These are phyloP conservation scores for Agrochola lychnidis DNA, from an alignment of 2,888 invertebrate genomes.

Conservation along the genomic window DNA sequence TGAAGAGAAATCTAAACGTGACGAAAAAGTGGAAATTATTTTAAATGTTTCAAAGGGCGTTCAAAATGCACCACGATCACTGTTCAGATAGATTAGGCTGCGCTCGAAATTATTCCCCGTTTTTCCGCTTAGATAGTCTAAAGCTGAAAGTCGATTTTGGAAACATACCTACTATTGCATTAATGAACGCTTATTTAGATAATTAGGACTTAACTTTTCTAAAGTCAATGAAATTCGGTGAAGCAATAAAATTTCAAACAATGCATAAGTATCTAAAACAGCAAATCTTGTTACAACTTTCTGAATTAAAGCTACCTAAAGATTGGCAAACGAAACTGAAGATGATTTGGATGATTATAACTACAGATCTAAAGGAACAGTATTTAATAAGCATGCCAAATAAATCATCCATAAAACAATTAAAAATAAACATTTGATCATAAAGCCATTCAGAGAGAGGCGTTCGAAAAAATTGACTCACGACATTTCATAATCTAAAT, in stretches of 20 bases:
- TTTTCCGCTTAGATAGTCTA: background rate
- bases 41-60: background rate
- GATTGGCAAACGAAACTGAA: background rate
- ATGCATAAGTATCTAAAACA: background rate
- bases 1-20: background rate
- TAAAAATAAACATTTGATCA: slow-evolving; percentile 5
- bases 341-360: too few species aligned
- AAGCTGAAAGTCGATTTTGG: too few species aligned
- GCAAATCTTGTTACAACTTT: background rate
- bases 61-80: background rate
- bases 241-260: background rate
- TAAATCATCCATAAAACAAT: slow-evolving; percentile 13
- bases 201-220: background rate
- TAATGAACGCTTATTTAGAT: background rate
- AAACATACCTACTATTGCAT: background rate
- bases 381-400: background rate
- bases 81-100: background rate
- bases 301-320: background rate
- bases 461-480: slow-evolving; percentile 41
- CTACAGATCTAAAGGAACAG: background rate
- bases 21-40: background rate
- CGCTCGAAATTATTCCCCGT: too few species aligned
- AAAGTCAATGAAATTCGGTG: background rate
- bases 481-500: slow-evolving; percentile 48
- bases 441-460: background rate